phyloP scores from a whole-genome alignment of 2,888 invertebrate genomes.

The Imbricaverruca yamaguchii region DNA sequence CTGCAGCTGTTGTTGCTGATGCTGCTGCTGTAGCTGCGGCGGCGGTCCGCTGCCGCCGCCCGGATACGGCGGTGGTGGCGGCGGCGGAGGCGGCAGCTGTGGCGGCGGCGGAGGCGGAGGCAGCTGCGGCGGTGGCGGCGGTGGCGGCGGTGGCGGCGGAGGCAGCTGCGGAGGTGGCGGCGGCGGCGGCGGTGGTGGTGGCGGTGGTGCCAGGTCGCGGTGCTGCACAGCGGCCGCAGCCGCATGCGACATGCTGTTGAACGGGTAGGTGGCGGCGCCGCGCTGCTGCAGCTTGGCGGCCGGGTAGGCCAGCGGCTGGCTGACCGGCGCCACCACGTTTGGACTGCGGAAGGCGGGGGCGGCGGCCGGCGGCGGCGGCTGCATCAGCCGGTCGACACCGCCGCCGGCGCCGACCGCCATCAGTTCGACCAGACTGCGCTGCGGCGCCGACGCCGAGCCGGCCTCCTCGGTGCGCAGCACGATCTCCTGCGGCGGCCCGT shows the following conservation, averaged over 20 bases:
- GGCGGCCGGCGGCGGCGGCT: slow-evolving; percentile 28
- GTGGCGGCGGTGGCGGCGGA: slow-evolving; percentile 24
- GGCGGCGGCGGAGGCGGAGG: not conserved
- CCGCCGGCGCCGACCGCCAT: slow-evolving; percentile 37
- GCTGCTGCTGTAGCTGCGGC: slow-evolving; percentile 33
- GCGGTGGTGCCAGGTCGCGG: slow-evolving; percentile 45
- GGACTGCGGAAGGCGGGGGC: slow-evolving; percentile 49
- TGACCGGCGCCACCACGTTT: slow-evolving; percentile 79
- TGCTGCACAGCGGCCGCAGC: slow-evolving; percentile 68
- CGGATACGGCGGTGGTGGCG: slow-evolving; percentile 10
- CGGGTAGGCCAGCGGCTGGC: slow-evolving; percentile 52
- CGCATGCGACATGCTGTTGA: slow-evolving; percentile 83
- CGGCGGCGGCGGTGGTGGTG: not conserved
- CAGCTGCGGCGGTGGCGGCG: not conserved
- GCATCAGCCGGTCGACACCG: slow-evolving; percentile 7
- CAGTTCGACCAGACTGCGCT: slow-evolving; percentile 39
- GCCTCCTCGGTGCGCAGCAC: slow-evolving; percentile 51
- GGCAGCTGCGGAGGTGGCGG: not conserved
- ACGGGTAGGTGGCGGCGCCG: slow-evolving; percentile 59
- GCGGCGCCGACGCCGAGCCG: slow-evolving; percentile 33
- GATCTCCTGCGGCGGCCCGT: slow-evolving; percentile 59
- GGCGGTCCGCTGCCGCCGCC: slow-evolving; percentile 29
- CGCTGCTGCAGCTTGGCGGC: slow-evolving; percentile 46
- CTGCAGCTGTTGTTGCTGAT: slow-evolving; percentile 5
- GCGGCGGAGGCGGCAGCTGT: slow-evolving; percentile 20